Base-by-base conservation (phyloP, 2,888 invertebrate species). In the Drosophila lacicola region DNA sequence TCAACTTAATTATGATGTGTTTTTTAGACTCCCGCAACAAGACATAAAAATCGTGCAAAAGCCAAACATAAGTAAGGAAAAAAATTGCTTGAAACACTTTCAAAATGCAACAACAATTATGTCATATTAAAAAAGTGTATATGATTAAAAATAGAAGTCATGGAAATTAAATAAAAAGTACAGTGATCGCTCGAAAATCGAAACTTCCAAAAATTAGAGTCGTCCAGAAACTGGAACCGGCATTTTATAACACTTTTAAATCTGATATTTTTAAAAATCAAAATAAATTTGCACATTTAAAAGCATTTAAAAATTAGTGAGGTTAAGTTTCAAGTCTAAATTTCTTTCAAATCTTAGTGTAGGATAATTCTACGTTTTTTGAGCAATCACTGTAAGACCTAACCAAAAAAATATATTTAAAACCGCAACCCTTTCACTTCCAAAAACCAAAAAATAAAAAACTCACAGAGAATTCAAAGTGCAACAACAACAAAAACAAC, bases 361-460 rank as follows among this genome's bases (percentile, higher is more conserved):
- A n/a, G 37, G 2, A 13, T 13, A 13, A 17, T 39, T 41, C 41
- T 41, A 41, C 10, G 17, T 4, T 41, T 41, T 36, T 44, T 6
- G 34, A 53, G 17, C 29, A 33, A 53, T 29, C 41, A 33, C 21
- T 54, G 19, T 14, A 44, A 21, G 17, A 8, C 29, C 8, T 29
- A 29, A 14, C 11, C 17, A 13, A 13, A 21, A 66, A 64, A 42
- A 58, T 63, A 60, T 57, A 64, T 60, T 69, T 72, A 75, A 74
- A 74, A 72, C 68, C 72, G 73, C 78, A 90, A 82, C 82, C 87
- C 90, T 89, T 88, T 88, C 89, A 89, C 89, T 87, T 79, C 54
- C 54, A 78, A 71, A 63, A 62, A 42, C 17, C 36, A 46, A 21
- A 56, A 41, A 56, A 70, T 41, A 46, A 21, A 56, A 41, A 56